Base-by-base conservation (phyloP, 2,888 invertebrate genomes). In the Sinohyriopsis cumingii region DNA sequence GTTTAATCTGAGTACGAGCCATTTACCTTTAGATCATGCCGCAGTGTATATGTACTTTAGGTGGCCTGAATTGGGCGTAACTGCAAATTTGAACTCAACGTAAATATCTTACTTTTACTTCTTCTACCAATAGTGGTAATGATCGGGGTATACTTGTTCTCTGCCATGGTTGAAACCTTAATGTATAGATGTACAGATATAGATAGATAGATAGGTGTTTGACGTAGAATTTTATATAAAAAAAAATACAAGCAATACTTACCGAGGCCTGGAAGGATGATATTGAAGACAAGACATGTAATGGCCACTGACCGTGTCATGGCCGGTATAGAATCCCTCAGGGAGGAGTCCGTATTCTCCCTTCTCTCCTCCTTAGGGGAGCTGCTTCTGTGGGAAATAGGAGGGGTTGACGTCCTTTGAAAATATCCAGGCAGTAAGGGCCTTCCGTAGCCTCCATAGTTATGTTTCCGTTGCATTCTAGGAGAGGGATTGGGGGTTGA, bases 241-340 rank as follows among this genome's bases (percentile, higher is more conserved):
- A 57, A 63, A 33, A 56, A 20, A 20, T 55, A 59, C 25, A 55
- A 19, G 53, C 25, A 20, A 22, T 9, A 82, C 84, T 83, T 72
- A 87, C 88, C 88, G 65, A 86, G 65, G 19, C 88, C 88, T 1
- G 88, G 88, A 18, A 85, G 59, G 18, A 87, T 24, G 22, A 86
- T 81, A 67, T 88, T 88, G 65, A 83, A 80, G 56, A 88, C 73
- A 19, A 86, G 76, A 74, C 87, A 87, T 22, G 80, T 74, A 28
- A 85, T 68, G 15, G 87, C 88, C 63, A 87, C 73, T 9, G 85
- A 79, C 63, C 78, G 83, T 25, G 77, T 80, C 87, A 88, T 86
- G 64, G 84, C 86, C 0, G 88, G 88, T 25, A 88, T 88, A 45
- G 84, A 84, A 63, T 86, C 84, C 63, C 84, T 70, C 53, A 87